Evolutionary conservation across 2,797 vertebrate species (phyloP).

Genomic region (Podarcis siculus): DNA sequence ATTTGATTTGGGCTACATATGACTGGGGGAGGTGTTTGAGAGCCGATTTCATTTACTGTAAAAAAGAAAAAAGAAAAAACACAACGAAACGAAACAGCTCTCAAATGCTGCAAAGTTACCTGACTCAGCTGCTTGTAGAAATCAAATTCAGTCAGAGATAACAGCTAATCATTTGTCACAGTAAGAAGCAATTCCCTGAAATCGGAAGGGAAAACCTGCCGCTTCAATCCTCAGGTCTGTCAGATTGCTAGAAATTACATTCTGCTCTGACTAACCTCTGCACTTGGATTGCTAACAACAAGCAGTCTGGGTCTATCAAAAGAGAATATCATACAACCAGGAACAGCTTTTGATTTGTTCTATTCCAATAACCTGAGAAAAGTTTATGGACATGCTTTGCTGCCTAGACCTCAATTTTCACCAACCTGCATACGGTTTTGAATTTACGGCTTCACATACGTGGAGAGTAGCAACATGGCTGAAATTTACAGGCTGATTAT

Average conservation of each 20-base stretch:
- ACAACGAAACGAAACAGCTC: slow-evolving; percentile 54
- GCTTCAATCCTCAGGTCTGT: slow-evolving; percentile 92
- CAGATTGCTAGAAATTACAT: slow-evolving; percentile 95
- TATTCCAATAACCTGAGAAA: slow-evolving; percentile 85
- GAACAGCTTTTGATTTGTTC: slow-evolving; percentile 84
- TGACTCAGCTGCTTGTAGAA: slow-evolving; percentile 94
- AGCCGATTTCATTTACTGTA: slow-evolving; percentile 88
- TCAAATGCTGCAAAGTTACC: slow-evolving; percentile 88
- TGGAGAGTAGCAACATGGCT: slow-evolving; percentile 70
- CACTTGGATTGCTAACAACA: slow-evolving; percentile 88
- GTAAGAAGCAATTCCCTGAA: slow-evolving; percentile 97
- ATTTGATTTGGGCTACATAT: slow-evolving; percentile 86
- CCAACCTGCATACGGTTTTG: slow-evolving; percentile 77
- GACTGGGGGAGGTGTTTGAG: slow-evolving; percentile 67
- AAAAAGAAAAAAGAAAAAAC: slow-evolving; percentile 44
- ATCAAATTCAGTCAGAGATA: slow-evolving; percentile 96
- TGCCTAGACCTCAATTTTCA: slow-evolving; percentile 82
- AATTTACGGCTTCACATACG: slow-evolving; percentile 76
- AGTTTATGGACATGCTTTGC: slow-evolving; percentile 82
- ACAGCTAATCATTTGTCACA: slow-evolving; percentile 98
- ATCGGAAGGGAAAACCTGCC: slow-evolving; percentile 90
- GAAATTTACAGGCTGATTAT: slow-evolving; percentile 83
- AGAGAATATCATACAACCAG: slow-evolving; percentile 86
- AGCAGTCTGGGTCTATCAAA: slow-evolving; percentile 87
- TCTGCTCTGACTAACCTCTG: slow-evolving; percentile 85